Evolutionary conservation across 2,797 vertebrate species (phyloP), one percentile per base, ranked within the genome.

Genomic region (Tamandua tetradactyla): DNA sequence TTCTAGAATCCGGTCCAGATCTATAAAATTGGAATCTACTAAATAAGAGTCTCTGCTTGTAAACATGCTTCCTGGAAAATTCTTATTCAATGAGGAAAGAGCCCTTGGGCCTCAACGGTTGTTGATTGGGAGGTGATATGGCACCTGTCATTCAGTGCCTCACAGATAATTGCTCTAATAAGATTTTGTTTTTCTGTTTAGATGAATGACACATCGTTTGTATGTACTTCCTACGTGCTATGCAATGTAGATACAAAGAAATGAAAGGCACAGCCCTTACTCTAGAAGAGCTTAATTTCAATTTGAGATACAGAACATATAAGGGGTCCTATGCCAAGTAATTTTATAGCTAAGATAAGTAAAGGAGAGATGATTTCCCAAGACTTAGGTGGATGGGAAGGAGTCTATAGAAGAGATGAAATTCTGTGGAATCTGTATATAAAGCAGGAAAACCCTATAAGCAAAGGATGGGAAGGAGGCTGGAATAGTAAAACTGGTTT

Each of bases 251-350:
- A 47, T 7, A 74, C 5, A 47, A 44, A 25, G 12, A 47, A 44
- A 44, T 30, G 17, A 14, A 18, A 30, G 15, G 69, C 40, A 15
- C 4, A 44, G 12, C 37, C 42, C 14, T 64, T 47, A 3, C 27
- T 32, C 25, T 44, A 14, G 6, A 47, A 15, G 15, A 30, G 13
- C 42, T 74, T 47, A 27, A 30, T 42, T 72, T 44, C 15, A 47
- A 74, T 10, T 44, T 6, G 1, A 27, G 32, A 35, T 32, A 64
- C 1, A n/a, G 37, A 80, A 55, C 27, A 49, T 0, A 69, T 0
- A 14, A 55, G 78, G 22, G 83, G 61, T 37, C 32, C 35, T 5
- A 30, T 3, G 62, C 37, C 52, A 86, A 35, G 27, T 42, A 30
- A 37, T 23, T n/a, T n/a, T 0, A 17, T 5, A 22, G 47, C 17